Percentiles rank a stretch among this genome's conserved stretches.
These are phyloP conservation scores for Mormyrus iriodes DNA, from an alignment of 2,113 vertebrate genomes.

Conservation along the genomic window DNA sequence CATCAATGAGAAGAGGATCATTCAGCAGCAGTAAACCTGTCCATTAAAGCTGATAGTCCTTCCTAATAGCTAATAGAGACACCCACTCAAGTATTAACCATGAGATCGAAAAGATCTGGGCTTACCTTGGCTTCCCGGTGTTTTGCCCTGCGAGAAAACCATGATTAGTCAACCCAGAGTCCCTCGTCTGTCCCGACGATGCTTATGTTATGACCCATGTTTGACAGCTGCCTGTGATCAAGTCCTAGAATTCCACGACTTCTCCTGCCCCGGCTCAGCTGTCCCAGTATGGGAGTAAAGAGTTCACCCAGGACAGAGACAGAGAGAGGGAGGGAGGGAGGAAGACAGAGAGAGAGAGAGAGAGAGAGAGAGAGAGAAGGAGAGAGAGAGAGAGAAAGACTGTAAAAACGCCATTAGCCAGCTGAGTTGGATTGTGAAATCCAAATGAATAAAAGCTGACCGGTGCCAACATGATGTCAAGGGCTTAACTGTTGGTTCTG, in stretches of 20 bases:
- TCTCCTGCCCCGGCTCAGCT: slow-evolving; percentile 12
- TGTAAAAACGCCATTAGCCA: background rate
- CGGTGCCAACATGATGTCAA: slow-evolving; percentile 23
- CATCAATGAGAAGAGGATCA: background rate
- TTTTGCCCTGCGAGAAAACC: background rate
- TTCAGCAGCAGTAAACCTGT: background rate
- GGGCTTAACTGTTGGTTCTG: slow-evolving; percentile 1
- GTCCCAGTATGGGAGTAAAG: background rate
- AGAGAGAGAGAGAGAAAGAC: background rate
- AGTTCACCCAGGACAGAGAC: background rate
- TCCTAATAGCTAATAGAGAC: background rate
- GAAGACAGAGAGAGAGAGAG: background rate
- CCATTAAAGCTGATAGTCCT: background rate
- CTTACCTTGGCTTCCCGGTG: slow-evolving; percentile 7
- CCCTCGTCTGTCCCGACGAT: background rate
- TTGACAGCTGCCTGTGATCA: background rate
- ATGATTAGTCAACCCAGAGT: background rate
- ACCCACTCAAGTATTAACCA: background rate
- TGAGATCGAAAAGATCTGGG: background rate
- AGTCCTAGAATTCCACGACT: background rate
- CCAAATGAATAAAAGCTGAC: slow-evolving; percentile 18
- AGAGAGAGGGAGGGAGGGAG: background rate
- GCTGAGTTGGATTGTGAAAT: slow-evolving; percentile 20
- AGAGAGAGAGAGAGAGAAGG: background rate
- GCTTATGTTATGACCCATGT: slow-evolving; percentile 3